phyloP scores from a whole-genome alignment of 2,113 vertebrate species.

The Oncorhynchus mykiss region DNA sequence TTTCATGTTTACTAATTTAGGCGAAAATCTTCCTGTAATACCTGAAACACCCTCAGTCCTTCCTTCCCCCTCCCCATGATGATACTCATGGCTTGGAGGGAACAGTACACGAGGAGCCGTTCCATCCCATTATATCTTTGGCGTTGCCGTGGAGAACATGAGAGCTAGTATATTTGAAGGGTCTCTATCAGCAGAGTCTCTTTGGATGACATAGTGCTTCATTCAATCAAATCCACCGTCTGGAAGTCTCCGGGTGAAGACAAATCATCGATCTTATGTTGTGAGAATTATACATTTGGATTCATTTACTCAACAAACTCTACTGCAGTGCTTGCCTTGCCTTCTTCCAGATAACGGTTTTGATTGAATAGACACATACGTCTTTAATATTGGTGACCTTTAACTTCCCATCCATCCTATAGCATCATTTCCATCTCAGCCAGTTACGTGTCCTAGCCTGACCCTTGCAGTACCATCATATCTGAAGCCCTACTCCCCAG shows the following conservation, averaged over 20 bases:
- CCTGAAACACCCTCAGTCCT: background rate
- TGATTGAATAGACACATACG: background rate
- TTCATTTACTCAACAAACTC: too few relatives aligned
- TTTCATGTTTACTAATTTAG: too few relatives aligned
- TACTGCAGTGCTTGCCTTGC: too few relatives aligned
- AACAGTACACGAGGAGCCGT: background rate
- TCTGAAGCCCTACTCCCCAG: background rate
- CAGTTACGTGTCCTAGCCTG: background rate
- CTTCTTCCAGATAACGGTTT: background rate
- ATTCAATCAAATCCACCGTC: background rate
- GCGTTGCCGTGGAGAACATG: too few relatives aligned
- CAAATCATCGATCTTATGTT: background rate
- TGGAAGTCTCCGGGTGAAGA: background rate
- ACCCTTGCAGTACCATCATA: background rate
- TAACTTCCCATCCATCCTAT: background rate
- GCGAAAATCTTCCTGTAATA: too few relatives aligned
- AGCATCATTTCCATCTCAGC: too few relatives aligned
- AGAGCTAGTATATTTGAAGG: too few relatives aligned
- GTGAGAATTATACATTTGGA: background rate
- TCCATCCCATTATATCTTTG: background rate
- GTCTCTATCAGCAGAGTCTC: background rate
- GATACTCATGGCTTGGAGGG: background rate
- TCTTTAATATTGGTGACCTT: background rate
- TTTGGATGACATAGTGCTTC: background rate
- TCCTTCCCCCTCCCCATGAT: background rate